A percentile compares a stretch with the other conserved stretches of the same genome.
phyloP scores from a whole-genome alignment of 2,797 vertebrate genomes.

The Morus bassanus region DNA sequence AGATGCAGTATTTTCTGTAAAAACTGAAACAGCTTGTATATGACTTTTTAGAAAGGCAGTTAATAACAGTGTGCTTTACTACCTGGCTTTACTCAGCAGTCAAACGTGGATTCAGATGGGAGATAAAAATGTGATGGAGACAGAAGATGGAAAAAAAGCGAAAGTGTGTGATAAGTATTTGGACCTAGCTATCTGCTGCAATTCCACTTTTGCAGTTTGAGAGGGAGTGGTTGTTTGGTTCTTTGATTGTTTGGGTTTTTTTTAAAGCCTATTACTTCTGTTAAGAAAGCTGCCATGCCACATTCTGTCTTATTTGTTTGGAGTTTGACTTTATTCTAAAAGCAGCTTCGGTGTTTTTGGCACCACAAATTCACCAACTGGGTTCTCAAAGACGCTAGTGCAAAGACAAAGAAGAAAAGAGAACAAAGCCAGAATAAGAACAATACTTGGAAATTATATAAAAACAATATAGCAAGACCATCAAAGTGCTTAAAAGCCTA shows the following conservation, averaged over 20 bases:
- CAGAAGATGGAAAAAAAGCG: background rate
- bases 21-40: background rate
- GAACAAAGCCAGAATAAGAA: background rate
- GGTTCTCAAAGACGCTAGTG: background rate
- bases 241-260: background rate
- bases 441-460: background rate
- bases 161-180: background rate
- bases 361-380: background rate
- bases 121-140: background rate
- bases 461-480: background rate
- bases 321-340: background rate
- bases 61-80: background rate
- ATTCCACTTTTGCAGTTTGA: background rate
- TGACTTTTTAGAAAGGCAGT: background rate
- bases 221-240: background rate
- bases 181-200: background rate
- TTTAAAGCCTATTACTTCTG: background rate
- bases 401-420: slow-evolving; percentile 1
- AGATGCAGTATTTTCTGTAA: background rate
- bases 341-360: background rate
- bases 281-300: background rate
- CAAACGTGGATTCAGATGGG: background rate
- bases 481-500: background rate
- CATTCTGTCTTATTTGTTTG: background rate
- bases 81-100: background rate